These are phyloP conservation scores for Prosapia bicincta DNA, from an alignment of 2,888 invertebrate genomes.

Conservation along the genomic window DNA sequence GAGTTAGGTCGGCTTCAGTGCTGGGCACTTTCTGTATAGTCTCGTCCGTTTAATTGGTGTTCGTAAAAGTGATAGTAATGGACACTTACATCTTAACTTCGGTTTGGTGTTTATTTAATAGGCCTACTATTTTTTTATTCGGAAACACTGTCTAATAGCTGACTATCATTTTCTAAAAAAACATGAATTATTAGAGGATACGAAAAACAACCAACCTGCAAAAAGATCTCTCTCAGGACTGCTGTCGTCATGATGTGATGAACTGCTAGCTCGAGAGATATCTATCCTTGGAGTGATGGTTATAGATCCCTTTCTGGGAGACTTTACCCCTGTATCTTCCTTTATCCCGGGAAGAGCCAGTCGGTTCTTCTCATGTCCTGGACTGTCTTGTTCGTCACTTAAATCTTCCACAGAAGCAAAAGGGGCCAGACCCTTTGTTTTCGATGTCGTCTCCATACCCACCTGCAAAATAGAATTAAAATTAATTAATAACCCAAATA, in stretches of 20 bases:
- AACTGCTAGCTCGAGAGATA: constrained; percentile 84
- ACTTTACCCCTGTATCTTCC: constrained; percentile 44
- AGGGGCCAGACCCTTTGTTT: constrained; percentile 79
- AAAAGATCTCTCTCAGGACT: constrained; percentile 82
- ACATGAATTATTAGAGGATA: too few relatives aligned
- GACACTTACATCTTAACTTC: too few relatives aligned
- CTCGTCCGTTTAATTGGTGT: too few relatives aligned
- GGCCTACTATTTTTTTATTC: too few relatives aligned
- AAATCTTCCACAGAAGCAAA: constrained; percentile 92
- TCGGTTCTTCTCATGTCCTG: constrained; percentile 43
- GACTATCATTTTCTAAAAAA: too few relatives aligned
- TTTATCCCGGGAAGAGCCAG: constrained; percentile 48
- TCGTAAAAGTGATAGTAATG: too few relatives aligned
- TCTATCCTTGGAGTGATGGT: constrained; percentile 82
- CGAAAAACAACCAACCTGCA: constrained; percentile 54
- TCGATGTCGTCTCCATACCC: constrained; percentile 47
- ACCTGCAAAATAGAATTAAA: too few relatives aligned
- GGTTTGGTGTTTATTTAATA: too few relatives aligned
- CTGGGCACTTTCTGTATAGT: too few relatives aligned
- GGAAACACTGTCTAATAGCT: too few relatives aligned
- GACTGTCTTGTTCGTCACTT: constrained; percentile 66
- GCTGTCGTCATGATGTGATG: constrained; percentile 79
- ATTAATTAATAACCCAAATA: too few relatives aligned
- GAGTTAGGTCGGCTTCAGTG: too few relatives aligned
- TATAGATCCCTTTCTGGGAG: constrained; percentile 44